Evolutionary conservation across 1,140 invertebrate genomes (phyloP).

Genomic region (Drosophila erecta): DNA sequence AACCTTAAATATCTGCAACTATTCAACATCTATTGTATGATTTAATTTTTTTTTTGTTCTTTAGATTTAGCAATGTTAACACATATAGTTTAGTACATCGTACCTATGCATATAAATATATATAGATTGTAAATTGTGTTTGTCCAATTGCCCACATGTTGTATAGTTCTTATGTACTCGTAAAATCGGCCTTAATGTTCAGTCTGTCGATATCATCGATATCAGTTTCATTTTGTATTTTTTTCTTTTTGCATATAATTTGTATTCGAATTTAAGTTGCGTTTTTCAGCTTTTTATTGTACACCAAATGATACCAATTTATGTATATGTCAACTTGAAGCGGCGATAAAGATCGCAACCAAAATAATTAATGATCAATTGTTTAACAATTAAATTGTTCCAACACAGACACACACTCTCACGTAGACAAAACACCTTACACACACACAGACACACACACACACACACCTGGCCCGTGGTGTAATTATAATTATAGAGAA

Average conservation of each 20-base stretch:
- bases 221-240: conserved; percentile 3
- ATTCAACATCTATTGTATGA: conserved; percentile 1
- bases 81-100: conserved; percentile 40
- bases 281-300: conserved; percentile 32
- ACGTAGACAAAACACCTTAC: neutral
- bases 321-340: conserved; percentile 12
- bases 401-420: conserved; percentile 36
- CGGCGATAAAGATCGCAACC: conserved; percentile 6
- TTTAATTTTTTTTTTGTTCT: conserved; percentile 9
- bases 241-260: conserved; percentile 5
- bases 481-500: conserved; percentile 31
- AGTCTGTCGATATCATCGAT: conserved; percentile 3
- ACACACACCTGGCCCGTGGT: conserved; percentile 38
- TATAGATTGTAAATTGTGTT: conserved; percentile 49
- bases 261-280: conserved; percentile 17
- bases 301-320: conserved; percentile 49
- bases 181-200: conserved; percentile 36
- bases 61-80: conserved; percentile 38
- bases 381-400: conserved; percentile 43
- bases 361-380: conserved; percentile 23
- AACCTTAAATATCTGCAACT: neutral
- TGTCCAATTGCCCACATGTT: conserved; percentile 16
- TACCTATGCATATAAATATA: conserved; percentile 38
- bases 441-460: conserved; percentile 34
- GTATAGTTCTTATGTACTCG: conserved; percentile 29